These are phyloP conservation scores for Stegodyphus dumicola DNA, from an alignment of 1,140 invertebrate species.

Conservation along the genomic window DNA sequence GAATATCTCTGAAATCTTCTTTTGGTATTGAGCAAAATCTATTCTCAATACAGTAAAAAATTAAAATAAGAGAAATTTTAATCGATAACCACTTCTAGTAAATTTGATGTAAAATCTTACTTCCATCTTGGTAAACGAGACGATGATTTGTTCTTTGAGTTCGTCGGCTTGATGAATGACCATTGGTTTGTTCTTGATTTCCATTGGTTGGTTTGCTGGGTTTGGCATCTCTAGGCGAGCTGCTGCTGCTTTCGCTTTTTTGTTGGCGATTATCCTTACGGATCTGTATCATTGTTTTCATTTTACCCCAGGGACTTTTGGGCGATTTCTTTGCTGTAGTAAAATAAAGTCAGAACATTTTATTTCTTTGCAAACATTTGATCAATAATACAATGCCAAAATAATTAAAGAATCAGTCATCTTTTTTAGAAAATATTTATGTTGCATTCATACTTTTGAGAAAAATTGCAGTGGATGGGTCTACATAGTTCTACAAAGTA, in stretches of 20 bases:
- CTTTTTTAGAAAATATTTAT: no score
- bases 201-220: background rate
- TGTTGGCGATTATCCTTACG: constrained; percentile 56
- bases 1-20: no score
- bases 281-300: constrained; percentile 62
- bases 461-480: no score
- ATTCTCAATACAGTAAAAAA: no score
- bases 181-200: background rate
- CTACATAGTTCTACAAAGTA: no score
- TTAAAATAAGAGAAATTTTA: no score
- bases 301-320: constrained; percentile 54
- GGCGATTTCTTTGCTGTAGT: constrained; percentile 42
- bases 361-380: no score
- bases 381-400: no score
- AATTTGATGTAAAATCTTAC: background rate
- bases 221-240: constrained; percentile 47
- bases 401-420: no score
- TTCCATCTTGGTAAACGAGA: background rate
- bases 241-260: constrained; percentile 51
- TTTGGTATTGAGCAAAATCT: no score
- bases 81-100: no score
- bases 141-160: constrained; percentile 16
- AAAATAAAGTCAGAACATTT: background rate
- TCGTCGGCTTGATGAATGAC: constrained; percentile 23
- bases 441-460: no score